Evolutionary conservation across 1,140 invertebrate genomes (phyloP).

Genomic region (Halesus radiatus): DNA sequence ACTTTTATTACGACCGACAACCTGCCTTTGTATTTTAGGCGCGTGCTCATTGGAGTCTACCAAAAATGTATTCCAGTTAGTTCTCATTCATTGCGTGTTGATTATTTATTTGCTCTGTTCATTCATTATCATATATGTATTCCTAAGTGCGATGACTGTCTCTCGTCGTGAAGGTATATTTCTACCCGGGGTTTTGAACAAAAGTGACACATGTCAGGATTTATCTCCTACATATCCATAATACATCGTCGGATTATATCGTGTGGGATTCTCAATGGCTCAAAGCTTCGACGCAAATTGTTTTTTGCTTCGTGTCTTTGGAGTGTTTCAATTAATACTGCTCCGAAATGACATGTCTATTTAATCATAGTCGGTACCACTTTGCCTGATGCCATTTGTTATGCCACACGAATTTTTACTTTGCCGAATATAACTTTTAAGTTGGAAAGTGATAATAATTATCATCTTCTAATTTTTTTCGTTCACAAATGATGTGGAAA

Average conservation of each 20-base stretch:
- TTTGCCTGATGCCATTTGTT: slow-evolving; percentile 25
- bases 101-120: slow-evolving; percentile 1
- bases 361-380: slow-evolving; percentile 25
- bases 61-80: too few species aligned
- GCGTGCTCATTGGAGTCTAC: too few species aligned
- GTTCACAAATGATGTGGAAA: slow-evolving; percentile 29
- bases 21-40: too few species aligned
- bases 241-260: slow-evolving; percentile 29
- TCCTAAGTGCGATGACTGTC: slow-evolving; percentile 9
- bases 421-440: background rate
- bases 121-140: slow-evolving; percentile 16
- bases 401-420: background rate
- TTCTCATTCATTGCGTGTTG: slow-evolving; percentile 4
- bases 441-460: slow-evolving; percentile 15
- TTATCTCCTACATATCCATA: slow-evolving; percentile 22
- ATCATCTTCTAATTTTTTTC: slow-evolving; percentile 7
- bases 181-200: slow-evolving; percentile 19
- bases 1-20: too few species aligned
- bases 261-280: slow-evolving; percentile 27
- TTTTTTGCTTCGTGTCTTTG: slow-evolving; percentile 23
- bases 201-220: slow-evolving; percentile 30
- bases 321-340: slow-evolving; percentile 36
- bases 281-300: slow-evolving; percentile 19
- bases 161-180: slow-evolving; percentile 1
- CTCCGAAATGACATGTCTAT: slow-evolving; percentile 34